Conservation (phyloP, 2,888 invertebrate species). For the Diarsia dahlii region DNA sequence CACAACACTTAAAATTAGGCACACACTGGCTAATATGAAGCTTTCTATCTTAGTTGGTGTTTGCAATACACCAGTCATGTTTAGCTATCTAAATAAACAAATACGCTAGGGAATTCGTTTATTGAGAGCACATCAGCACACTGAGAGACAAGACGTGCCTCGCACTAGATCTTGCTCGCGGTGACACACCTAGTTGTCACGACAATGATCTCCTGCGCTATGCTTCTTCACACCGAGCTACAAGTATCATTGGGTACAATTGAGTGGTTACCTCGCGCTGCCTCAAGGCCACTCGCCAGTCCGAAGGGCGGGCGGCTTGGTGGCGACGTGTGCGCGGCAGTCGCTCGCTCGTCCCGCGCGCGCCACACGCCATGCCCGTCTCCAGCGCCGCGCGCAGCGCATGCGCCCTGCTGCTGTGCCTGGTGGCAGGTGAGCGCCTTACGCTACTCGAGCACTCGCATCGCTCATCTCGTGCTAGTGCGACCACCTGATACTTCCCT, state of each 20-base stretch:
- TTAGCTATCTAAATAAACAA: constrained; percentile 25
- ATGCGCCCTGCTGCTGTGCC: constrained; percentile 76
- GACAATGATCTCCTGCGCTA: constrained; percentile 53
- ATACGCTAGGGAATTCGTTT: constrained; percentile 13
- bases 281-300: constrained; percentile 79
- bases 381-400: constrained; percentile 66
- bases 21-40: not conserved
- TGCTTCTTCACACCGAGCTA: constrained; percentile 42
- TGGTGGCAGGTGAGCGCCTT: constrained; percentile 80
- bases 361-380: constrained; percentile 63
- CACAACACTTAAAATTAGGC: not conserved
- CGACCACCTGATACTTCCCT: not conserved
- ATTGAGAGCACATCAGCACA: not conserved
- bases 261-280: constrained; percentile 74
- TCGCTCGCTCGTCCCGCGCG: constrained; percentile 68
- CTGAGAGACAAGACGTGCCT: constrained; percentile 10
- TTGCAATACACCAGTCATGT: not conserved
- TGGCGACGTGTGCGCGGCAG: constrained; percentile 70
- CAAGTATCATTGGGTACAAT: constrained; percentile 66
- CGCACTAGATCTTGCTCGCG: not conserved
- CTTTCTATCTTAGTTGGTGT: not conserved
- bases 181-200: constrained; percentile 36
- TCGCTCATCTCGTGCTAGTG: constrained; percentile 1
- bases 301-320: constrained; percentile 83
- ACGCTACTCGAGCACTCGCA: not conserved